phyloP scores from a whole-genome alignment of 1,140 invertebrate species.

The Mycetomoellerius zeteki region DNA sequence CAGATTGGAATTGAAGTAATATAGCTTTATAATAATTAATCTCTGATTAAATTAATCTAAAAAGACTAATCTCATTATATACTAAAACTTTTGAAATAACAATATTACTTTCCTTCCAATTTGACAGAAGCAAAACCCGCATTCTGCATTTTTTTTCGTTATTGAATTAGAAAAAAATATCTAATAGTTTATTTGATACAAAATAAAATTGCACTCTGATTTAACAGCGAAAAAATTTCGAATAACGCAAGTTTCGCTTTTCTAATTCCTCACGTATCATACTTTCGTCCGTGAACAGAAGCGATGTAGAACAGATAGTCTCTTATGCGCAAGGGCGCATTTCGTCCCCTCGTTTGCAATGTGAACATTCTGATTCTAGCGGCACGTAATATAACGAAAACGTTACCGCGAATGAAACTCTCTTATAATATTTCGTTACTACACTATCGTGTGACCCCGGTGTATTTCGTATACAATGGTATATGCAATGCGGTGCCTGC shows the following conservation, averaged over 20 bases:
- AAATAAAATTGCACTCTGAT: constrained; percentile 10
- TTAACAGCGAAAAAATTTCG: constrained; percentile 22
- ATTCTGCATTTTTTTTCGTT: constrained; percentile 10
- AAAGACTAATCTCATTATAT: not conserved
- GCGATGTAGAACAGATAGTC: constrained; percentile 15
- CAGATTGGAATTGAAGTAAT: constrained; percentile 28
- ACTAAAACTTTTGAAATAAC: not conserved
- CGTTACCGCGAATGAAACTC: constrained; percentile 20
- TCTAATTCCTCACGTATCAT: not conserved
- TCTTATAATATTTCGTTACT: constrained; percentile 75
- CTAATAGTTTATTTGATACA: not conserved
- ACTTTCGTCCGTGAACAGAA: constrained; percentile 18
- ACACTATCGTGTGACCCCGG: constrained; percentile 65
- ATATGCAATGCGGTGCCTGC: constrained; percentile 50
- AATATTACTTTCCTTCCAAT: constrained; percentile 3
- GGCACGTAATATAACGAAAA: constrained; percentile 47
- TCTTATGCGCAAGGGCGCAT: constrained; percentile 39
- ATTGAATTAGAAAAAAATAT: constrained; percentile 18
- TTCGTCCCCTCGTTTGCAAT: constrained; percentile 40
- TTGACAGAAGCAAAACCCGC: not conserved
- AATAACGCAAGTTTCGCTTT: not conserved
- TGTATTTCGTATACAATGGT: constrained; percentile 75
- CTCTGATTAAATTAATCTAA: not conserved
- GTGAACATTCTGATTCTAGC: constrained; percentile 55
- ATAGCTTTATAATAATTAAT: constrained; percentile 4